Evolutionary conservation across 1,140 invertebrate species (phyloP).

Genomic region (Spodoptera litura): DNA sequence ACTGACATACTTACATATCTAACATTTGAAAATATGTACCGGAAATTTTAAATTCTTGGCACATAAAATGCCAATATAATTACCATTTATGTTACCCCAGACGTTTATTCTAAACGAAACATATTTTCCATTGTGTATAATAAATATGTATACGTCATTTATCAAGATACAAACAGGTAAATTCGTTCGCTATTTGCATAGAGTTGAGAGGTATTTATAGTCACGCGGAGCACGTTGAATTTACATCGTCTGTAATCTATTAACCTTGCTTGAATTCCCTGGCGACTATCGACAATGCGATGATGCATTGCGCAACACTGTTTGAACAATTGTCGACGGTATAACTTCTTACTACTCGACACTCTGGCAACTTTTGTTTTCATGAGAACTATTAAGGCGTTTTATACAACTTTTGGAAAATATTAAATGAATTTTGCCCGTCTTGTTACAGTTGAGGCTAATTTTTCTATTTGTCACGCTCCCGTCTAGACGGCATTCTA

Average conservation of each 20-base stretch:
- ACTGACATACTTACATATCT: neutral
- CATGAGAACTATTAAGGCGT: neutral
- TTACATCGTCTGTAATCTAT: constrained; percentile 64
- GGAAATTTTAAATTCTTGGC: constrained; percentile 15
- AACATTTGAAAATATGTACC: constrained; percentile 15
- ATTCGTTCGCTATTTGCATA: constrained; percentile 56
- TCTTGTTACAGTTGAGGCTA: constrained; percentile 22
- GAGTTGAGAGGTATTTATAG: constrained; percentile 47
- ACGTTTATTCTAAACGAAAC: constrained; percentile 27
- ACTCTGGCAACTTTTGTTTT: constrained; percentile 1
- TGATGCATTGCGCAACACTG: constrained; percentile 71
- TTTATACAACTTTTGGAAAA: neutral
- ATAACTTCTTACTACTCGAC: neutral
- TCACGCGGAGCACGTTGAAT: constrained; percentile 55
- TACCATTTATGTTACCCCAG: neutral
- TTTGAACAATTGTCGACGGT: constrained; percentile 45
- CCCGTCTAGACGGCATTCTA: constrained; percentile 42
- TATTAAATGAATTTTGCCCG: constrained; percentile 5
- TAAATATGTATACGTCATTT: constrained; percentile 32
- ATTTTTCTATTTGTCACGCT: constrained; percentile 45
- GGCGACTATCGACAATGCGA: constrained; percentile 59
- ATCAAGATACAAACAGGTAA: constrained; percentile 45
- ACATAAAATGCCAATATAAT: constrained; percentile 23
- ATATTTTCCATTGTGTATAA: constrained; percentile 34
- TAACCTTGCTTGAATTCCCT: constrained; percentile 64